These are phyloP conservation scores for Reticulitermes lucifugus DNA, from an alignment of 2,888 invertebrate species.

Conservation along the genomic window DNA sequence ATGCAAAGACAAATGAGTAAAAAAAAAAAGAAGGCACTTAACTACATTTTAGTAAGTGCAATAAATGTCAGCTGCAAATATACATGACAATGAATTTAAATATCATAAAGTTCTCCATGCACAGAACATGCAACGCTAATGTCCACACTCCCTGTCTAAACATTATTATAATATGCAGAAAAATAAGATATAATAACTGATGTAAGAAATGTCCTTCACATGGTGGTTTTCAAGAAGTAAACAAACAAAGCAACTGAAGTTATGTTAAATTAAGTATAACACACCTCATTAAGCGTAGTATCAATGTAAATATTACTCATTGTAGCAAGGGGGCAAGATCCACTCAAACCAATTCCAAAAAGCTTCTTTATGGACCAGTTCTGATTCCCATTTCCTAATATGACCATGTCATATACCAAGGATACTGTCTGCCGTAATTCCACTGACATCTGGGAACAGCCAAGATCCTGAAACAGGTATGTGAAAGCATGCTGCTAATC, in stretches of 20 bases:
- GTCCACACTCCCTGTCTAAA: no score
- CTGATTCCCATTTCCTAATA: slow-evolving; percentile 68
- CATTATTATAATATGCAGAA: no score
- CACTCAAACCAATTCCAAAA: slow-evolving; percentile 87
- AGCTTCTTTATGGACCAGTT: slow-evolving; percentile 90
- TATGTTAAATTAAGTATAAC: slow-evolving; percentile 2
- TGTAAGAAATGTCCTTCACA: neutral
- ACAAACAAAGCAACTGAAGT: neutral
- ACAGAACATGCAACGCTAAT: no score
- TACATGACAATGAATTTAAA: no score
- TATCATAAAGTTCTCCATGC: no score
- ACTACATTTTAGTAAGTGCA: no score
- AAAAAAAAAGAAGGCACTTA: no score
- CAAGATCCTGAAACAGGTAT: slow-evolving; percentile 62
- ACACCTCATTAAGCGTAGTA: slow-evolving; percentile 64
- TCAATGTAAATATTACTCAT: slow-evolving; percentile 87
- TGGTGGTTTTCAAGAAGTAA: neutral
- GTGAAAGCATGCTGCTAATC: no score
- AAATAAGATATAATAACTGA: no score
- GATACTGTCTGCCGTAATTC: slow-evolving; percentile 89
- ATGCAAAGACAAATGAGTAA: no score
- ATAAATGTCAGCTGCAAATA: no score
- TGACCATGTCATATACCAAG: slow-evolving; percentile 85
- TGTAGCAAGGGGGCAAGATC: slow-evolving; percentile 84
- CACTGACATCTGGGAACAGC: slow-evolving; percentile 73